Evolutionary conservation across 2,888 invertebrate genomes (phyloP), one percentile per base, ranked within the genome.

Genomic region (Graphium colonna): DNA sequence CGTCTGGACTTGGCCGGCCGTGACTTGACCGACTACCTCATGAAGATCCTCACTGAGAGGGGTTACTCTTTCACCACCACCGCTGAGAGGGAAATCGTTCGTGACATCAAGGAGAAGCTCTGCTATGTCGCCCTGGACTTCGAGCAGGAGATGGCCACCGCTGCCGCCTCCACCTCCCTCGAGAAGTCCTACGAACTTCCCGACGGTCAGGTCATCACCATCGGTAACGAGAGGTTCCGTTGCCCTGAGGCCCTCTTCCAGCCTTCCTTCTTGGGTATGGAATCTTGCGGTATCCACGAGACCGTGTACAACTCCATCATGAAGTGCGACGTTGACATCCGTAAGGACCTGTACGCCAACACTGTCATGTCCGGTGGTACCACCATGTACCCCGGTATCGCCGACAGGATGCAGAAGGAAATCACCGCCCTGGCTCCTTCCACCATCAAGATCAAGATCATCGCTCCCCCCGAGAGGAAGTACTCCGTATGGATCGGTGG

Each of bases 221-320:
- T 96, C 33, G 33, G n/a, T 33, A 3, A 33, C 10, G 10, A 33
- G 90, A 93, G 96, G 84, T 96, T 96, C 95, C 94, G 96, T 88
- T 96, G 96, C 91, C 96, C 96, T 38, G 96, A 96, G 73, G 95
- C 96, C 67, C 92, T 96, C 68, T 96, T 96, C 95, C 96, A 96
- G 86, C 96, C 96, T 63, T 95, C 95, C 62, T 96, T 96, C 94
- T 68, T 90, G 90, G 96, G 96, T 82, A 96, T 96, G 96, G 96
- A 96, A 93, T 95, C 95, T 60, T 94, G 94, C 92, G 96, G 96
- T 79, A 96, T 97, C 92, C 96, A 96, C 91, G 96, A 97, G 91
- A 96, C 96, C 88, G 95, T 95, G 79, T 97, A 96, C 95, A 96
- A 97, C 93, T 96, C 96, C 87, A 97, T 97, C 95, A 97, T 97